Evolutionary conservation across 2,113 vertebrate species (phyloP).

Genomic region (Trematomus loennbergii): DNA sequence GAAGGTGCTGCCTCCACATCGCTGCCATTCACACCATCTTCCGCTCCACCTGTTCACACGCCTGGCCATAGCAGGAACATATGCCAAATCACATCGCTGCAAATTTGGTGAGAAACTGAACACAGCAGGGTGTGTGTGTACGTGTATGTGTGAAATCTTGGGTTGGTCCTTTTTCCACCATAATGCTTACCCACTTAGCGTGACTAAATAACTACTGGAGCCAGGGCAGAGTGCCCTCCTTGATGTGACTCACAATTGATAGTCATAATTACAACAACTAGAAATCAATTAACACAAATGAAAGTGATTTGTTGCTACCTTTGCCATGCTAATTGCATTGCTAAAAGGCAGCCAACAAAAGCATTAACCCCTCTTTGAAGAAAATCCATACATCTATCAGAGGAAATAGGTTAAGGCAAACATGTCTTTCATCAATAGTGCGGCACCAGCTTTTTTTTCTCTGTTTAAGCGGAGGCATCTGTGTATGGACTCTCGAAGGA

Average conservation of each 20-base stretch:
- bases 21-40: conserved; percentile 66
- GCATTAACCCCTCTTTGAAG: conserved; percentile 69
- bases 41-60: conserved; percentile 75
- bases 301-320: conserved; percentile 73
- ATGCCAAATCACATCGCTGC: conserved; percentile 77
- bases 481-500: conserved; percentile 36
- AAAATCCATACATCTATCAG: conserved; percentile 68
- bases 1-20: conserved; percentile 57
- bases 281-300: conserved; percentile 80
- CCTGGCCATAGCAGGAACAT: conserved; percentile 72
- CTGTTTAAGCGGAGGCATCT: conserved; percentile 28
- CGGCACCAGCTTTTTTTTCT: conserved; percentile 39
- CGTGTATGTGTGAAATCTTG: neutral
- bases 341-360: conserved; percentile 68
- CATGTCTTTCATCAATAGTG: conserved; percentile 58
- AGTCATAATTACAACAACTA: conserved; percentile 78
- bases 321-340: conserved; percentile 73
- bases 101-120: conserved; percentile 75
- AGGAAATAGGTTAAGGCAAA: conserved; percentile 67
- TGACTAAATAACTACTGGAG: conserved; percentile 66
- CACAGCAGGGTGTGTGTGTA: conserved; percentile 23
- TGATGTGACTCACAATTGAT: conserved; percentile 73
- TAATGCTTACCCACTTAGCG: conserved; percentile 37
- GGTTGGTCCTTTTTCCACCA: conserved; percentile 18
- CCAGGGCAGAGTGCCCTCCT: conserved; percentile 40